These are phyloP conservation scores for Eleginops maclovinus DNA, from an alignment of 2,113 vertebrate species.

Conservation along the genomic window DNA sequence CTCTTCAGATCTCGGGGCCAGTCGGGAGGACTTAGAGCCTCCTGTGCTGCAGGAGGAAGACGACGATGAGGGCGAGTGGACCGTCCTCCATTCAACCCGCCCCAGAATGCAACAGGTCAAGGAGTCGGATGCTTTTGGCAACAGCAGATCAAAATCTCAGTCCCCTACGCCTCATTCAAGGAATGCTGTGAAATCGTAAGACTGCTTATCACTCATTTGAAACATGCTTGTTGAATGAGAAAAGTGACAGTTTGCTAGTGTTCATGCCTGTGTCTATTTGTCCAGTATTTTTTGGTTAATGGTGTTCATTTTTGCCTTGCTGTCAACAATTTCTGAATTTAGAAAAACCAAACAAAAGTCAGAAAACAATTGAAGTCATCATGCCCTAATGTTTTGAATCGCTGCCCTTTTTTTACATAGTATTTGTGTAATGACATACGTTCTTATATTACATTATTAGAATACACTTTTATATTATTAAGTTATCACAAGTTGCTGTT, in stretches of 20 bases:
- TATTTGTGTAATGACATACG: no score
- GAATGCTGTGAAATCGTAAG: constrained; percentile 52
- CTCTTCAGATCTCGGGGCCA: constrained; percentile 14
- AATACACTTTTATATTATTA: background rate
- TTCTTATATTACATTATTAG: no score
- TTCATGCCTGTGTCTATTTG: background rate
- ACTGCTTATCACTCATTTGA: background rate
- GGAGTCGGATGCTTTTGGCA: background rate
- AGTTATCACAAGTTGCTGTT: background rate
- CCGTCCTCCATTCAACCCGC: background rate
- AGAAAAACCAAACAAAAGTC: no score
- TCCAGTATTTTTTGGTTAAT: no score
- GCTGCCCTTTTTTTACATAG: no score
- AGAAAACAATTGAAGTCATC: no score
- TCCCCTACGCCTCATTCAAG: constrained; percentile 20
- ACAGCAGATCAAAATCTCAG: constrained; percentile 17
- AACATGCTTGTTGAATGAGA: background rate
- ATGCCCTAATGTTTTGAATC: no score
- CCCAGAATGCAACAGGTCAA: constrained; percentile 24
- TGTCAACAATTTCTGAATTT: no score
- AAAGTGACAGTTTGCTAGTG: background rate
- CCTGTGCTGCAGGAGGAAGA: background rate
- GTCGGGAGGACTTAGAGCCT: background rate
- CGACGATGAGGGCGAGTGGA: constrained; percentile 38
- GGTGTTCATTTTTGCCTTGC: no score